Base-by-base conservation (phyloP, 1,140 invertebrate species). In the Euborellia annulipes region DNA sequence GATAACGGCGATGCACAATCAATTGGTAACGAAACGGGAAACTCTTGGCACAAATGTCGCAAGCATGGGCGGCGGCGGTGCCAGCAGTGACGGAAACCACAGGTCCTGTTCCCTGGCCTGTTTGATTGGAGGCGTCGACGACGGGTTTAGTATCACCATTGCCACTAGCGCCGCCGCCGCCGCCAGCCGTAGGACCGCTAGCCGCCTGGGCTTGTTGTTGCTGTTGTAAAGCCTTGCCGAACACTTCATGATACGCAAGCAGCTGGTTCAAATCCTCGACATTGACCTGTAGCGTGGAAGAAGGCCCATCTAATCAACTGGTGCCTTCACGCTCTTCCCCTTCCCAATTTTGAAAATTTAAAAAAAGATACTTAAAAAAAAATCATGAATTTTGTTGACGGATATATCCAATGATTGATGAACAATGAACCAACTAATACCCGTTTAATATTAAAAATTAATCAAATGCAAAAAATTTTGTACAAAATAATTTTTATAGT, bases 21-120 rank as follows among this genome's bases (percentile, higher is more conserved):
- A 88, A 69, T 55, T 86, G 83, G 64, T 87, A 87, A 22, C 82
- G 75, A 62, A 81, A 86, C 54, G 82, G 82, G 62, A 87, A 88
- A 61, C 82, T 78, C 62, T 85, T 85, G 36, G 81, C 80, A 55
- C 85, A 88, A 43, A 86, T 71, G 61, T 85, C 82, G 58, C 85
- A 88, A 1, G 79, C 70, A 59, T 85, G 80, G 45, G 70, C 75
- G 9, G 73, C 78, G 48, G 65, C 64, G 0, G 72, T 69, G n/a
- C 70, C 76, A 9, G 74, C 77, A 49, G 66, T 63, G 0, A 72
- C 69, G n/a, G 73, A 64, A 2, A 72, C 69, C 6, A 72, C 69
- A 11, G 51, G 22, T 39, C 36, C 21, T 22, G 36, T 27, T 17
- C 45, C 40, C 16, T 22, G 30, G 21, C 43, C 43, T 18, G 41